Base-by-base conservation (phyloP, 1,140 invertebrate genomes). In the Megalopta genalis region DNA sequence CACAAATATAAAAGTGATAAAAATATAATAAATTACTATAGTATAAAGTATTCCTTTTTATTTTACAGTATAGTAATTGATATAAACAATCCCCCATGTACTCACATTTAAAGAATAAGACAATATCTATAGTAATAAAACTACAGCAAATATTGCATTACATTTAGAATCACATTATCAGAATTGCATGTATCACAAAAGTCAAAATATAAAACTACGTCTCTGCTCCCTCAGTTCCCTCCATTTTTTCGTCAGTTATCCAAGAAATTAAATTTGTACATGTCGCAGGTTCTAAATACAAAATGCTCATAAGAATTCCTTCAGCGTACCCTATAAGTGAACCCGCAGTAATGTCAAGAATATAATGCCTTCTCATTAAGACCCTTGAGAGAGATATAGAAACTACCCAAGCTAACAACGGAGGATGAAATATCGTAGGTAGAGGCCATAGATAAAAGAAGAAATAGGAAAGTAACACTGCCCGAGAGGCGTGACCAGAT, bases 401-500 rank as follows among this genome's bases (percentile, higher is more conserved):
- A 2, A 94, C 88, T 8, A 95, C 93, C 98, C 98, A 99, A 0
- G 95, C 94, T 6, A 96, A 84, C 12, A 98, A 77, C 1, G 96
- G 93, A 52, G 94, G 94, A 60, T 94, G 91, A 46, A 94, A 95
- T 60, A 96, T 84, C 14, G 95, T 88, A 25, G 94, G 90, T 1
- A 96, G 70, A 0, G 96, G 95, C 91, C 94, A 95, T 14, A 96
- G 84, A 81, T 93, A 92, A 0, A 94, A 93, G 75, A 97, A 95
- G 86, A 97, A 96, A 64, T 95, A 95, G 1, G 95, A 93, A 21
- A 99, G 91, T 88, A 97, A 95, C 16, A 96, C 94, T 14, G 97
- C 95, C 86, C 99, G 93, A n/a, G 97, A 98, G 2, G 97, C 95
- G 93, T 99, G 99, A 0, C 99, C 99, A 0, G 98, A 99, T 39